Conservation (phyloP, 2,113 vertebrate genomes). For the Salminus brasiliensis region DNA sequence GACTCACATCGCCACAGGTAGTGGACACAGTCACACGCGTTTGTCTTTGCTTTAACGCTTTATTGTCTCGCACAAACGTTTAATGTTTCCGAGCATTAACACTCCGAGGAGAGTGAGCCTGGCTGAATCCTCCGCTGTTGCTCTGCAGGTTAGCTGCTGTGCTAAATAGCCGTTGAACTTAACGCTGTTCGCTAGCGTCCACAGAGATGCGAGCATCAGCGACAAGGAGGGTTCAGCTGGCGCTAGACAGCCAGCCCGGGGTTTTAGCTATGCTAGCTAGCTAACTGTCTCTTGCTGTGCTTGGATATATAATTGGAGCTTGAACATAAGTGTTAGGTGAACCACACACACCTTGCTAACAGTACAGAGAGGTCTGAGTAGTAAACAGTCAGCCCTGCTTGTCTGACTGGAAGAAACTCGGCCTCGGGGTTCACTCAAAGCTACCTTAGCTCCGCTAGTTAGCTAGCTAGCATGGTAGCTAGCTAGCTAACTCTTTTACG, state of each 20-base stretch:
- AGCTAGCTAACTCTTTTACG: no score
- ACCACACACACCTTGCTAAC: no score
- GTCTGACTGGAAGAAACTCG: neutral
- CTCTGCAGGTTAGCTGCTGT: neutral
- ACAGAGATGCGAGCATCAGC: neutral
- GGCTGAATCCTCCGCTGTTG: neutral
- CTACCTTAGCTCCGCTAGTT: neutral
- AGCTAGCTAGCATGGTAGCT: neutral
- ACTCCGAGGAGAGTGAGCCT: neutral
- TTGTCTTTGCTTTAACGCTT: neutral
- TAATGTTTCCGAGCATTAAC: neutral
- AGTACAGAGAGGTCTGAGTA: no score
- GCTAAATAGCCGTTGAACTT: neutral
- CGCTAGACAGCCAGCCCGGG: neutral
- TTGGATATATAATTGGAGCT: neutral
- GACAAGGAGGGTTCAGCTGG: neutral
- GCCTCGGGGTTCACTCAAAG: neutral
- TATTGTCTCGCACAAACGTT: neutral
- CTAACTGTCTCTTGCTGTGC: neutral
- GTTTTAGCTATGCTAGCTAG: no score
- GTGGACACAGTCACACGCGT: neutral
- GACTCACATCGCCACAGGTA: conserved; percentile 49
- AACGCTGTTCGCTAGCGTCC: neutral
- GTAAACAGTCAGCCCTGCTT: no score
- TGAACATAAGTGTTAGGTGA: neutral